Evolutionary conservation across 37 sponge, comb jelly and placozoan species (phyloP).

Genomic region (Bolinopsis microptera): DNA sequence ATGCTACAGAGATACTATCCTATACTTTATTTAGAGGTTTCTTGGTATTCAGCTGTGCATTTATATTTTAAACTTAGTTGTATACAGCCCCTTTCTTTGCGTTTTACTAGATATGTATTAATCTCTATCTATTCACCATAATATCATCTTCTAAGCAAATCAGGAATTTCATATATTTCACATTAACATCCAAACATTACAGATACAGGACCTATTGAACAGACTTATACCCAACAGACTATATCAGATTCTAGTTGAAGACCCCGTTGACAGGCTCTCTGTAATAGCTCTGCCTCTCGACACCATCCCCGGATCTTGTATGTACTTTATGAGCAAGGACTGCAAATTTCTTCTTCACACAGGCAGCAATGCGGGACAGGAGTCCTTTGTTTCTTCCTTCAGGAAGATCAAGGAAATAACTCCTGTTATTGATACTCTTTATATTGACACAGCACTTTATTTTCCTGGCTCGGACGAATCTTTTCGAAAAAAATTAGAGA

Average conservation of each 20-base stretch:
- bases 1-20: background rate
- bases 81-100: no score
- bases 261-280: background rate
- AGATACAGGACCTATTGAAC: constrained; percentile 50
- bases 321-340: constrained; percentile 21
- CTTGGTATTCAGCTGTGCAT: background rate
- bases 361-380: constrained; percentile 4
- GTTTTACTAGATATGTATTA: no score
- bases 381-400: background rate
- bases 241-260: constrained; percentile 26
- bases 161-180: no score
- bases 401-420: background rate
- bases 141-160: no score
- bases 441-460: constrained; percentile 29
- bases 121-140: no score
- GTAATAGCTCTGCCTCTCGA: constrained; percentile 58
- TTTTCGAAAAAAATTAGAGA: background rate
- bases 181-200: no score
- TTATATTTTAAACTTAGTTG: background rate
- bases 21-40: constrained; percentile 11
- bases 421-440: background rate
- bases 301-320: constrained; percentile 56
- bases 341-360: constrained; percentile 47
- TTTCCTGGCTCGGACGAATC: background rate
- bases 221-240: background rate